A percentile compares a stretch with the other conserved stretches of the same genome.
Conservation (phyloP, 2,113 vertebrate genomes). For the Chaetura pelagica region DNA sequence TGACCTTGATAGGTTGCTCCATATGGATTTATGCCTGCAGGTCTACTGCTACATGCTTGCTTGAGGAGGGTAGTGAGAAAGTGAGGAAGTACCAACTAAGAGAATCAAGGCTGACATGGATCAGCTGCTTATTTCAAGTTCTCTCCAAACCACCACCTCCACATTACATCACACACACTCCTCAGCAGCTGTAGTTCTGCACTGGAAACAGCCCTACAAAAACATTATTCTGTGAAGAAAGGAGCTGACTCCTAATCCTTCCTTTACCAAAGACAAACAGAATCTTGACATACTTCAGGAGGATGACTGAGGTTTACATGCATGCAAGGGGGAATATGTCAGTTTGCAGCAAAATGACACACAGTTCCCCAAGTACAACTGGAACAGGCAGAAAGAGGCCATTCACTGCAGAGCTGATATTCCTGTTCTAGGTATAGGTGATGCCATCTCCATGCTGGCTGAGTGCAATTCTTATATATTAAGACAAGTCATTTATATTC, state of each 20-base stretch:
- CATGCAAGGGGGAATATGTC: background rate
- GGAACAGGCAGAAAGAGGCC: background rate
- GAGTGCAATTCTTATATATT: background rate
- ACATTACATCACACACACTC: fast-evolving
- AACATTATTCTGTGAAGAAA: background rate
- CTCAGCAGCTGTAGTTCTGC: background rate
- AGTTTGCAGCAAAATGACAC: background rate
- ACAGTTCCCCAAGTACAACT: background rate
- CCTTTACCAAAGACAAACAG: background rate
- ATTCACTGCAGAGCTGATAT: background rate
- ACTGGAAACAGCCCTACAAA: background rate
- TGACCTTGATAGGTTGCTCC: slow-evolving; percentile 34
- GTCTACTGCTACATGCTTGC: background rate
- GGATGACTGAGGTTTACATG: background rate
- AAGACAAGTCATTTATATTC: fast-evolving
- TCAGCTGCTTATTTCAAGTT: background rate
- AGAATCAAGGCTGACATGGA: background rate
- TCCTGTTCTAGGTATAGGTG: background rate
- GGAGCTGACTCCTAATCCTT: background rate
- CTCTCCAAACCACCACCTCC: background rate
- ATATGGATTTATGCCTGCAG: slow-evolving; percentile 36
- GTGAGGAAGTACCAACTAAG: background rate
- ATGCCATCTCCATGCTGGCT: background rate
- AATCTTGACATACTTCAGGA: background rate
- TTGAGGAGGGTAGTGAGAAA: background rate